Evolutionary conservation across 2,113 vertebrate genomes (phyloP).

Genomic region (Pseudorhombus dupliciocellatus): DNA sequence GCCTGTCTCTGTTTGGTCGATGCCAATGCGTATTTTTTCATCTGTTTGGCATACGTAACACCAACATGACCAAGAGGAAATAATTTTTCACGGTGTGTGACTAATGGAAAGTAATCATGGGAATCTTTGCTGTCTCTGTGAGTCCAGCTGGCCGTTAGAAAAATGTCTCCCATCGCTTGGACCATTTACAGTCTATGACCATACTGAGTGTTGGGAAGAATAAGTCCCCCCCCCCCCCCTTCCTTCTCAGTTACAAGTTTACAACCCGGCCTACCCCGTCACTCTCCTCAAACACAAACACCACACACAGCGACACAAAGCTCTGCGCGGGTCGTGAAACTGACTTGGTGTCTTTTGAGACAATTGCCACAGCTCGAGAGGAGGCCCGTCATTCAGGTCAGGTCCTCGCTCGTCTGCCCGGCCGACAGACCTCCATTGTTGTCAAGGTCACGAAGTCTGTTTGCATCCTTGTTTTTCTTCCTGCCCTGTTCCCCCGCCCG

Average conservation of each 20-base stretch:
- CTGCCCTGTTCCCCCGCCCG: slow-evolving; percentile 1
- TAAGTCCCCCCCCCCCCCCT: slow-evolving; percentile 6
- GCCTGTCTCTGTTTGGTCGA: slow-evolving; percentile 23
- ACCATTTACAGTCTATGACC: slow-evolving; percentile 56
- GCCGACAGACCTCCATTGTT: slow-evolving; percentile 42
- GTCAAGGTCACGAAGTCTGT: slow-evolving; percentile 53
- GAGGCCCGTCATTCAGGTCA: slow-evolving; percentile 50
- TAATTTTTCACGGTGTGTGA: slow-evolving; percentile 44
- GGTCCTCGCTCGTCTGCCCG: slow-evolving; percentile 31
- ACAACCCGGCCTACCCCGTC: slow-evolving; percentile 6
- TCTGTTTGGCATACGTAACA: not conserved
- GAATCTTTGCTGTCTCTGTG: slow-evolving; percentile 47
- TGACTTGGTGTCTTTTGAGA: slow-evolving; percentile 28
- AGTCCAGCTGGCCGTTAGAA: slow-evolving; percentile 30
- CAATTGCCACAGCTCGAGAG: slow-evolving; percentile 27
- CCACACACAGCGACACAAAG: slow-evolving; percentile 17
- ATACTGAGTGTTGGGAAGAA: slow-evolving; percentile 40
- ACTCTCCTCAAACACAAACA: slow-evolving; percentile 9
- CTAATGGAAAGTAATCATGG: slow-evolving; percentile 59
- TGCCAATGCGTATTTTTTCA: slow-evolving; percentile 25
- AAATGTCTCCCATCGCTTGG: slow-evolving; percentile 42
- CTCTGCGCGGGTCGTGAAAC: slow-evolving; percentile 26
- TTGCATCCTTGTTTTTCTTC: slow-evolving; percentile 40
- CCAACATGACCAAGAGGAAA: slow-evolving; percentile 35
- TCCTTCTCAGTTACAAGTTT: slow-evolving; percentile 22